Percentiles rank a stretch among this genome's conserved stretches.
Conservation (phyloP, 2,888 invertebrate species). For the Lepidocyrtoides sp. region DNA sequence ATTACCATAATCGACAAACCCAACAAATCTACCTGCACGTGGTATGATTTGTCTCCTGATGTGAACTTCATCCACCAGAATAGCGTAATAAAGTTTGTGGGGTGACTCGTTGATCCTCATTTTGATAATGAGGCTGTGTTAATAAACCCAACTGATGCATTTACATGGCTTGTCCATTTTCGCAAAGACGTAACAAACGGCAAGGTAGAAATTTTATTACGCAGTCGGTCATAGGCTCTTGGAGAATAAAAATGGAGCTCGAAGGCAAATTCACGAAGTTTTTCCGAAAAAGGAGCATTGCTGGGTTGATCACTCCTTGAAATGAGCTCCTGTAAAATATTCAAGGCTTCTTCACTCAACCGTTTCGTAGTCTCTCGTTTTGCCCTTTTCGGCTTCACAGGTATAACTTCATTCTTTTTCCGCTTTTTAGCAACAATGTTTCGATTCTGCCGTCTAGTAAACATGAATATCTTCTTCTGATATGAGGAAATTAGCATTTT, state of each 20-base stretch:
- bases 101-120: neutral
- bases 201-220: neutral
- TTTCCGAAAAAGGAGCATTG: neutral
- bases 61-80: conserved; percentile 4
- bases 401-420: no score
- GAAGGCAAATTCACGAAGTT: neutral
- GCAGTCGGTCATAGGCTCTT: neutral
- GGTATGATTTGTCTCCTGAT: neutral
- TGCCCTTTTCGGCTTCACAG: neutral
- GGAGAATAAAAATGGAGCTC: neutral
- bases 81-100: neutral
- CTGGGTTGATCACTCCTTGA: neutral
- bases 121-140: neutral
- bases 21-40: neutral
- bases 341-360: neutral
- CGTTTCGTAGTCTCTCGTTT: neutral
- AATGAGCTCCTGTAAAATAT: neutral
- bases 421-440: no score
- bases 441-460: no score
- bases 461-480: no score
- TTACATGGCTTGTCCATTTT: neutral
- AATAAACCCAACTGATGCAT: neutral
- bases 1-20: neutral
- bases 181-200: neutral
- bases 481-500: no score